Evolutionary conservation across 2,113 vertebrate genomes (phyloP).

Genomic region (Lepus europaeus): DNA sequence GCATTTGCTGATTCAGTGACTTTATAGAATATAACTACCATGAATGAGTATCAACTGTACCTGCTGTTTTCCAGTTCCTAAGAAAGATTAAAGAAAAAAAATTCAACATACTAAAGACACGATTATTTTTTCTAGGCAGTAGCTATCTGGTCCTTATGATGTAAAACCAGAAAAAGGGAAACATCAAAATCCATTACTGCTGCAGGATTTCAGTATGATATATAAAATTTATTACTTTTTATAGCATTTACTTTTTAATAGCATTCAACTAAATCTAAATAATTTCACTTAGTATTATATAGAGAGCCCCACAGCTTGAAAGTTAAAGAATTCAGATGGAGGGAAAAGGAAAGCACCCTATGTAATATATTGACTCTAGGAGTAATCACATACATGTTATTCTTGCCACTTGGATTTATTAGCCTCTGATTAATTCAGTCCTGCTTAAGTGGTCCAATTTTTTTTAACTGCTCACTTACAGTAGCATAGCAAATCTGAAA

Average conservation of each 20-base stretch:
- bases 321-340: constrained; percentile 54
- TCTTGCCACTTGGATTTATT: constrained; percentile 49
- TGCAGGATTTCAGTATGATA: constrained; percentile 64
- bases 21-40: neutral
- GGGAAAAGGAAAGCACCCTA: constrained; percentile 54
- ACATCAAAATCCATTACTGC: constrained; percentile 67
- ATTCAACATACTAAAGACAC: constrained; percentile 53
- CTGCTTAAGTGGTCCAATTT: constrained; percentile 10
- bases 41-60: constrained; percentile 34
- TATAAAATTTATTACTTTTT: constrained; percentile 71
- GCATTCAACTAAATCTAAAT: constrained; percentile 49
- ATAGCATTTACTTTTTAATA: neutral
- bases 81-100: constrained; percentile 12
- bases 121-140: constrained; percentile 27
- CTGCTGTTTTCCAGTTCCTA: constrained; percentile 43
- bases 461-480: neutral
- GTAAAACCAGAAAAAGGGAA: neutral
- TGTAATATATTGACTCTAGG: constrained; percentile 42
- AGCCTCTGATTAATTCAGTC: constrained; percentile 8
- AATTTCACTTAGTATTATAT: constrained; percentile 63
- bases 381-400: constrained; percentile 57
- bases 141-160: neutral
- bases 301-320: constrained; percentile 42
- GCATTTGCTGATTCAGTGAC: neutral
- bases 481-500: constrained; percentile 44